Conservation (phyloP, 1,140 invertebrate species). For the Spodoptera frugiperda region DNA sequence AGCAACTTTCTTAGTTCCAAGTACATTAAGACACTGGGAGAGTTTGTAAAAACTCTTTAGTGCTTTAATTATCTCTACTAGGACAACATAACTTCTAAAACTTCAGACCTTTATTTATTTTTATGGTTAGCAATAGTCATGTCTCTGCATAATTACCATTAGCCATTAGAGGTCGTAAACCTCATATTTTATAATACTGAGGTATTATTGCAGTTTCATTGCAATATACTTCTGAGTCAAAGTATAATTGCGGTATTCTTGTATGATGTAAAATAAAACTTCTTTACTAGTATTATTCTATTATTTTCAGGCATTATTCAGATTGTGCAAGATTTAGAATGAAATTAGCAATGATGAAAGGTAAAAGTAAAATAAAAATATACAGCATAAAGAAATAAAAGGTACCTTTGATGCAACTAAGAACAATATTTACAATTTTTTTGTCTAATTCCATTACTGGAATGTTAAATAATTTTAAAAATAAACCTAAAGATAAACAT, state of each 20-base stretch:
- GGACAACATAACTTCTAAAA: too few relatives aligned
- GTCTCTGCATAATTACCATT: too few relatives aligned
- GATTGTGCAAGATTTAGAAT: slow-evolving; percentile 52
- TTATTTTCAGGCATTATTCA: slow-evolving; percentile 55
- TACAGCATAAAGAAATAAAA: slow-evolving; percentile 41
- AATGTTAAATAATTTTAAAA: slow-evolving; percentile 66
- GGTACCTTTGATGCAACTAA: slow-evolving; percentile 52
- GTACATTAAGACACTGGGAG: too few relatives aligned
- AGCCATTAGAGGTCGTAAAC: too few relatives aligned
- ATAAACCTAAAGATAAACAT: slow-evolving; percentile 42
- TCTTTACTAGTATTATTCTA: slow-evolving; percentile 46
- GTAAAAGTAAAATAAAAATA: slow-evolving; percentile 36
- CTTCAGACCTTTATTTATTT: too few relatives aligned
- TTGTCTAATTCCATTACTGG: slow-evolving; percentile 79
- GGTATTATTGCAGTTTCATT: too few relatives aligned
- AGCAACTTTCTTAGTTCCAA: too few relatives aligned
- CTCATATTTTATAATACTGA: too few relatives aligned
- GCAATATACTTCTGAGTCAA: background rate
- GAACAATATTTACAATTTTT: slow-evolving; percentile 74
- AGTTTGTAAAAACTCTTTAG: too few relatives aligned
- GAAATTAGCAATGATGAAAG: slow-evolving; percentile 44
- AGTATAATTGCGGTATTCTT: background rate
- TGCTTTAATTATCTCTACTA: too few relatives aligned
- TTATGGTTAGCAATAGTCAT: too few relatives aligned
- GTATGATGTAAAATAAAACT: slow-evolving; percentile 37